Evolutionary conservation across 2,113 vertebrate genomes (phyloP).

Genomic region (Origma solitaria): DNA sequence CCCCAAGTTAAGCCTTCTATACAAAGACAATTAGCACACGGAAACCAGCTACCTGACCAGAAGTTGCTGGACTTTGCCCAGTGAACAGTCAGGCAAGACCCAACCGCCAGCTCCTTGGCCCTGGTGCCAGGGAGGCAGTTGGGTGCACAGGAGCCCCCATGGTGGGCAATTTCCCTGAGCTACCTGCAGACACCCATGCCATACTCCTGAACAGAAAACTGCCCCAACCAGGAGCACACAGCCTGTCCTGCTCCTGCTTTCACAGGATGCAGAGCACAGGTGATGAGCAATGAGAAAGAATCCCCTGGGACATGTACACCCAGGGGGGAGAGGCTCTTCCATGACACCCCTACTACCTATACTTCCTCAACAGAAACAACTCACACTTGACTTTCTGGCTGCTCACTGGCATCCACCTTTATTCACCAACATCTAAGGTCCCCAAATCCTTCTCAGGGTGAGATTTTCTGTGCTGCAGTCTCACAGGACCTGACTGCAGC

Average conservation of each 20-base stretch:
- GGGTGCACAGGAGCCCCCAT: fast-evolving
- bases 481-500: background rate
- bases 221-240: fast-evolving
- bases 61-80: background rate
- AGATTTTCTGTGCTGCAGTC: background rate
- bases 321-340: background rate
- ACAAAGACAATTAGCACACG: background rate
- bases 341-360: background rate
- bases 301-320: fast-evolving
- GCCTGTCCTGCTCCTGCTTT: background rate
- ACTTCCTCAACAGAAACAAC: background rate
- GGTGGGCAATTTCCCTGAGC: background rate
- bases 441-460: background rate
- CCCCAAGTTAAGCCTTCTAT: slow-evolving; percentile 9
- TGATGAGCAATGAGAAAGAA: fast-evolving
- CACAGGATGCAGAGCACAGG: background rate
- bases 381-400: background rate
- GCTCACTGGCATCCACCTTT: background rate
- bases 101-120: fast-evolving
- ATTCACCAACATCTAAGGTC: background rate
- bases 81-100: background rate
- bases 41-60: background rate
- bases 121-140: fast-evolving
- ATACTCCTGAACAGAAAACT: fast-evolving
- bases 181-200: background rate